Base-by-base conservation (phyloP, 2,888 invertebrate species). In the Drosophila limbata region DNA sequence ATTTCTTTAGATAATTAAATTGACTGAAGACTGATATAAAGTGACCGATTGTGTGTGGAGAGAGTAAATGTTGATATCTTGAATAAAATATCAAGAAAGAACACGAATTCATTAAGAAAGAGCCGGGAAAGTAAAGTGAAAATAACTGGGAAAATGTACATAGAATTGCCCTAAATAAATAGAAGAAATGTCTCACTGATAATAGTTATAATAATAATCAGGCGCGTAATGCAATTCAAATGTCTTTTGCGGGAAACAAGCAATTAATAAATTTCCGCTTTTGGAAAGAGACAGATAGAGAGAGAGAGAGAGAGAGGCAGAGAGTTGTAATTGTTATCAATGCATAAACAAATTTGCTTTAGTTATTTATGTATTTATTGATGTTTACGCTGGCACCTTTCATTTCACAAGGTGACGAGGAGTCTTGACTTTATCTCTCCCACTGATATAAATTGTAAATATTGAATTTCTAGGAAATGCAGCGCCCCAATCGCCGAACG, bases 161-260 rank as follows among this genome's bases (percentile, higher is more conserved):
- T 25, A 15, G 19, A 25, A 55, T 51, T 70, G 85, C 63, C 84
- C 84, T 88, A 88, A 88, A 85, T 73, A 85, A 84, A 84, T 69
- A 82, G 25, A 15, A 37, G 50, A 57, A 64, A 57, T 33, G 59
- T 52, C 65, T 44, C 19, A 45, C 72, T 62, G 84, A 86, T 86
- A 84, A 59, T 52, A 52, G 50, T 68, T 60, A 48, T 59, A 79
- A 52, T 73, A 71, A 68, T 88, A 80, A 88, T 88, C 75, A 62
- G 62, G 52, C 33, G 81, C 75, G 88, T 84, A 88, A 84, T 84
- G 83, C 81, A 88, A 84, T 73, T 85, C 84, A 83, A 84, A 88
- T 85, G 70, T 79, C 53, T 71, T 65, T 64, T 45, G 44, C 39
- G 47, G 69, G 67, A 61, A 68, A 84, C 83, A 85, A 85, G 83